Conservation (phyloP, 2,797 vertebrate species). For the Craterocephalus amniculus region DNA sequence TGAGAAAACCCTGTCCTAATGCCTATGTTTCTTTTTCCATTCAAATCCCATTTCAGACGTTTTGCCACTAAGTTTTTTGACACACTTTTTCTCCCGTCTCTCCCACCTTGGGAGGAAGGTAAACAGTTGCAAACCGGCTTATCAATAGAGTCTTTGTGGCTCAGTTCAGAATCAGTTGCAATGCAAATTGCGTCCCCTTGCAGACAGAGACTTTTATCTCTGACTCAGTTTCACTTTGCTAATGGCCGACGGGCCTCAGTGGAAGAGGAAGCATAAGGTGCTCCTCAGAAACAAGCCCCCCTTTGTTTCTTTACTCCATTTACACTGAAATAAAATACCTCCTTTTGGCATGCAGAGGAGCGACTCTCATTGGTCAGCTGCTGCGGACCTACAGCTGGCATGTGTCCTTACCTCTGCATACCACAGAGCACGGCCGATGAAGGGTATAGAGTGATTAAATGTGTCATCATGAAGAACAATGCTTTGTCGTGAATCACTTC, state of each 20-base stretch:
- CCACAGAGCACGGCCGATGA: neutral
- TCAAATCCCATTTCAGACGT: neutral
- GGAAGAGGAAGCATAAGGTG: conserved; percentile 45
- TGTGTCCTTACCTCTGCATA: conserved; percentile 19
- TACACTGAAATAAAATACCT: conserved; percentile 63
- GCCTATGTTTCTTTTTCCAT: neutral
- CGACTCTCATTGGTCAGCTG: conserved; percentile 46
- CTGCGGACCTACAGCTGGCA: conserved; percentile 27
- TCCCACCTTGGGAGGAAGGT: neutral
- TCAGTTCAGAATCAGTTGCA: conserved; percentile 31
- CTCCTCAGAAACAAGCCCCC: conserved; percentile 68
- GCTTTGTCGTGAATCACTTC: neutral
- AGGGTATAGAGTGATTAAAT: neutral
- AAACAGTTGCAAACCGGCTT: conserved; percentile 30
- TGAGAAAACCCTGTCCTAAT: neutral
- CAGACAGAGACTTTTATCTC: conserved; percentile 63
- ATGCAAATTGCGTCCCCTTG: conserved; percentile 24
- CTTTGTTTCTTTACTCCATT: conserved; percentile 69
- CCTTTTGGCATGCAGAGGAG: conserved; percentile 26
- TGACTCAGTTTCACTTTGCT: conserved; percentile 68
- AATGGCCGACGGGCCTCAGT: conserved; percentile 50
- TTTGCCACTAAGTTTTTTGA: neutral
- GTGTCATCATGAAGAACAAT: neutral
- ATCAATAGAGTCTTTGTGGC: conserved; percentile 71
- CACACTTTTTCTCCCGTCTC: neutral